phyloP scores from a whole-genome alignment of 2,797 vertebrate genomes.

The Esox lucius region DNA sequence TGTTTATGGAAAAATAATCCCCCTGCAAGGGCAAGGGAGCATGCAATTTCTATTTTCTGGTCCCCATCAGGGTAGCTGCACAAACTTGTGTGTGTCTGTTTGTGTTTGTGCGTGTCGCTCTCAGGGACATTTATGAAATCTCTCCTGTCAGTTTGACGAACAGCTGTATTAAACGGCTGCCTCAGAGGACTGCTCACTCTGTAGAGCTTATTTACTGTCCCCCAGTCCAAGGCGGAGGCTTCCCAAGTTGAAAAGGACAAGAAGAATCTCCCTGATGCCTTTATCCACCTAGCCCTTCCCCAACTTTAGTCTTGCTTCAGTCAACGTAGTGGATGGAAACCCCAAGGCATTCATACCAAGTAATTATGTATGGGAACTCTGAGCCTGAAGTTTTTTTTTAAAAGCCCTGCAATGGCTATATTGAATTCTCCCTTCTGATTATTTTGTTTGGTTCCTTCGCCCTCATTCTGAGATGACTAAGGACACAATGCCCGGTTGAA shows the following conservation, averaged over 20 bases:
- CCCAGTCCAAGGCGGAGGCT: neutral
- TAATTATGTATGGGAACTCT: neutral
- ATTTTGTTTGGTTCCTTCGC: neutral
- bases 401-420: neutral
- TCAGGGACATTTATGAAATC: neutral
- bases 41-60: too few species aligned
- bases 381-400: neutral
- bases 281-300: neutral
- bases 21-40: too few species aligned
- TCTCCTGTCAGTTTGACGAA: constrained; percentile 16
- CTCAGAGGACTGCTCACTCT: constrained; percentile 13
- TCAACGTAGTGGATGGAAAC: neutral
- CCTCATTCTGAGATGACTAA: neutral
- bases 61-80: too few species aligned
- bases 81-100: too few species aligned
- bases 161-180: neutral
- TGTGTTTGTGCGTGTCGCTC: constrained; percentile 5
- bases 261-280: neutral
- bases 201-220: constrained; percentile 20
- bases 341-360: neutral
- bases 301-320: neutral
- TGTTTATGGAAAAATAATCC: too few species aligned
- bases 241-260: neutral
- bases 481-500: neutral
- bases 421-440: too few species aligned